Evolutionary conservation across 2,797 vertebrate species (phyloP).

Genomic region (Acanthis flammea): DNA sequence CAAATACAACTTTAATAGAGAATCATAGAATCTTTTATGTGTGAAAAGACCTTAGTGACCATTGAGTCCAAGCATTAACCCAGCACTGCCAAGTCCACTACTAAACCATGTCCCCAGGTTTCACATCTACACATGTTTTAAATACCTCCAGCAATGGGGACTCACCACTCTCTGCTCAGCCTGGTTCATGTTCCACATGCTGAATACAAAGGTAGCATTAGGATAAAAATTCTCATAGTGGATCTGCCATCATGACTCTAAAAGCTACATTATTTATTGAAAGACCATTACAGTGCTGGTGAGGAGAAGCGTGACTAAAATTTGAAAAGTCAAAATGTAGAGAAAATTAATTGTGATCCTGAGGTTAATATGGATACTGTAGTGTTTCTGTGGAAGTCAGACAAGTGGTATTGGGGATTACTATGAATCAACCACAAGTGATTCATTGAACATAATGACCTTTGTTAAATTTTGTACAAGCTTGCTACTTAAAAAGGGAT

Average conservation of each 20-base stretch:
- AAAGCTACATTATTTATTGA: background rate
- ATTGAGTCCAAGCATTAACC: fast-evolving
- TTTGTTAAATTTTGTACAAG: background rate
- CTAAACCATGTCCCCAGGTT: background rate
- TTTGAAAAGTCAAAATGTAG: background rate
- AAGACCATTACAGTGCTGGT: background rate
- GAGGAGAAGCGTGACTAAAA: background rate
- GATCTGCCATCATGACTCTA: background rate
- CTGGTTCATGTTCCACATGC: background rate
- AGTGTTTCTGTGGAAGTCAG: background rate
- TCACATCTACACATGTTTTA: background rate
- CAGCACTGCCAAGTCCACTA: background rate
- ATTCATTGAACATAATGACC: background rate
- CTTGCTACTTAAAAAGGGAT: background rate
- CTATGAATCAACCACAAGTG: background rate
- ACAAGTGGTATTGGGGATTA: background rate
- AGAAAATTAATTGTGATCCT: background rate
- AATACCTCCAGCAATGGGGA: background rate
- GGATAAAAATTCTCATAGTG: background rate
- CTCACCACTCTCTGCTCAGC: background rate
- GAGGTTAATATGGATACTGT: background rate
- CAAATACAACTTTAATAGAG: background rate
- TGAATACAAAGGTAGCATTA: background rate
- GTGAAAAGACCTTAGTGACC: background rate
- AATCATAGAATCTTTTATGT: background rate